Conservation (phyloP, 2,888 invertebrate species). For the Drosophila prostipennis region DNA sequence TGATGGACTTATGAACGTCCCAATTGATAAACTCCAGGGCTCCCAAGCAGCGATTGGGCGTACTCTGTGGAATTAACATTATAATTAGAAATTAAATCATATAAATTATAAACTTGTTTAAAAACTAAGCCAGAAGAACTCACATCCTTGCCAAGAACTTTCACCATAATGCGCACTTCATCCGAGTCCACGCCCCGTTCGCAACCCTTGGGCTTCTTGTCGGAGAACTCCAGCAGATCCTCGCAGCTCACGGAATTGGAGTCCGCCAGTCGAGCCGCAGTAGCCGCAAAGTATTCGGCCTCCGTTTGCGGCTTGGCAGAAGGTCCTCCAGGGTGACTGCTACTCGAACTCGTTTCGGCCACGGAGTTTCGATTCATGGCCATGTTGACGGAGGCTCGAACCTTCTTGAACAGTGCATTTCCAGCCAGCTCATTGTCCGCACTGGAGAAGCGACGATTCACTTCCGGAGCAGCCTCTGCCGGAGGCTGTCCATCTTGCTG, state of each 20-base stretch:
- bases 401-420: slow-evolving; percentile 84
- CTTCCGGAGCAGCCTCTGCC: slow-evolving; percentile 32
- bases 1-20: slow-evolving; percentile 95
- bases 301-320: slow-evolving; percentile 68
- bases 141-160: slow-evolving; percentile 91
- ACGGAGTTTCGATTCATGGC: slow-evolving; percentile 74
- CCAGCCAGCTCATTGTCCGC: slow-evolving; percentile 81
- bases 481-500: slow-evolving; percentile 39
- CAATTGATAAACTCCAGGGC: slow-evolving; percentile 93
- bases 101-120: not conserved
- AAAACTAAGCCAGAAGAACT: slow-evolving; percentile 65
- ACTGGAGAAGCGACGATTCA: slow-evolving; percentile 38
- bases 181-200: slow-evolving; percentile 94
- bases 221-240: slow-evolving; percentile 94
- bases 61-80: slow-evolving; percentile 84
- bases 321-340: slow-evolving; percentile 12
- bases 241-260: slow-evolving; percentile 96
- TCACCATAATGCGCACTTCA: slow-evolving; percentile 95
- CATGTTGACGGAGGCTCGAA: slow-evolving; percentile 82
- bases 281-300: slow-evolving; percentile 75
- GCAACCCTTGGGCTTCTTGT: slow-evolving; percentile 91
- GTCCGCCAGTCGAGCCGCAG: slow-evolving; percentile 79
- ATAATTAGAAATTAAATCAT: not conserved
- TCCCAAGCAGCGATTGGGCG: slow-evolving; percentile 90
- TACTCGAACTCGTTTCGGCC: slow-evolving; percentile 22